Conservation (phyloP, 2,888 invertebrate species). For the Drosophila mulleri region DNA sequence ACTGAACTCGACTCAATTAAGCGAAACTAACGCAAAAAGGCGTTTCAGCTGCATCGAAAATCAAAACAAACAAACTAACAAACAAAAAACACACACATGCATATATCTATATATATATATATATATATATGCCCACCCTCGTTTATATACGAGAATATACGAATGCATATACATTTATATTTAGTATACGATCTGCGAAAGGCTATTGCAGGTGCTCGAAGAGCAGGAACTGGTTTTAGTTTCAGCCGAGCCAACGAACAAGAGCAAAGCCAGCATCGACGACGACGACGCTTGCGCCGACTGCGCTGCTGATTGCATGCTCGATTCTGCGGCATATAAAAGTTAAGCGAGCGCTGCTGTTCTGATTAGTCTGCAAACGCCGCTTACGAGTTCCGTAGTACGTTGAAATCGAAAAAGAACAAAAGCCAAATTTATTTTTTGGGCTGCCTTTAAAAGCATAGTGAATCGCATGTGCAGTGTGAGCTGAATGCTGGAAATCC, state of each 20-base stretch:
- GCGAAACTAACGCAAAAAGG: conserved; percentile 51
- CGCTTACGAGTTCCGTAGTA: conserved; percentile 77
- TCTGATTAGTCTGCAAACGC: conserved; percentile 84
- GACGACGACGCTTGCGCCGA: background rate
- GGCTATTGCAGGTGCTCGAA: conserved; percentile 71
- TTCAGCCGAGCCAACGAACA: conserved; percentile 46
- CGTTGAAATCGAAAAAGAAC: conserved; percentile 32
- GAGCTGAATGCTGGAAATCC: conserved; percentile 56
- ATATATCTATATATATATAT: background rate
- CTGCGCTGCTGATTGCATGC: conserved; percentile 24
- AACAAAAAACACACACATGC: background rate
- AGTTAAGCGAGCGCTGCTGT: conserved; percentile 77
- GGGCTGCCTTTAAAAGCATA: conserved; percentile 57
- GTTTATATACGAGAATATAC: background rate
- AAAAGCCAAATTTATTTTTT: conserved; percentile 34
- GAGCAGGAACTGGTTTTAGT: conserved; percentile 75
- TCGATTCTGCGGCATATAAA: conserved; percentile 75
- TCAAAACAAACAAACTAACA: conserved; percentile 7
- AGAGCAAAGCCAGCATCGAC: conserved; percentile 51
- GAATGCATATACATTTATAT: conserved; percentile 25
- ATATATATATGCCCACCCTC: background rate
- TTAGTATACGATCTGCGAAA: conserved; percentile 48
- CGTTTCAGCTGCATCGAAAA: conserved; percentile 29
- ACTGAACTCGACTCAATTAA: conserved; percentile 52
- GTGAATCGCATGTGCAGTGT: conserved; percentile 63